Base-by-base conservation (phyloP, 2,113 vertebrate species). In the Hemiprocne comata region DNA sequence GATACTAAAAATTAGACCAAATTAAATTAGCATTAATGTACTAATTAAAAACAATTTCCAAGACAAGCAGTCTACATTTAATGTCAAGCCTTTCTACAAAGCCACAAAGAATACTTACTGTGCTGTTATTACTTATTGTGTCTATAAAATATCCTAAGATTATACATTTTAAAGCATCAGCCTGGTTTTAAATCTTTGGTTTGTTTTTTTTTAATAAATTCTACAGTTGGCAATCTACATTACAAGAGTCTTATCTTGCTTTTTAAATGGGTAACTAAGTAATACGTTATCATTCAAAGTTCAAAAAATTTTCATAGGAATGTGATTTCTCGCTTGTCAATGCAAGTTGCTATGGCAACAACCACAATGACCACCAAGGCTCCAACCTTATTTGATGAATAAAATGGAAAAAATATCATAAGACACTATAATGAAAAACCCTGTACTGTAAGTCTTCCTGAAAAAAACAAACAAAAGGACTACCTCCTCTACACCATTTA, bases 301-400 rank as follows among this genome's bases (percentile, higher is more conserved):
- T 85, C 20, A 85, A 78, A 66, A 92, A 89, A 91, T 72, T 40
- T 83, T 66, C 71, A 48, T 4, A 86, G 76, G 61, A 91, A 93
- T 81, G 28, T 23, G 11, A 58, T 85, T 86, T 84, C 78, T 76
- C 76, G 67, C n/a, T 34, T 58, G 38, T 18, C 69, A 66, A 6
- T 31, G 81, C 31, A 73, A 48, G 95, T 97, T 95, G 86, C 93
- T 88, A 93, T 84, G 91, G 95, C 92, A 97, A 97, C 94, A 80
- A n/a, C 44, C 86, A 36, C 62, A 69, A 54, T 10, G 72, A 55
- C 85, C 74, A 33, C 9, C 0, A 82, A 67, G 58, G 40, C 28
- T 95, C 81, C 69, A 82, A 65, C 67, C 89, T 95, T 34, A 66
- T 55, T 72, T 77, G 70, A 62, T 38, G 66, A 82, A 85, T n/a